Conservation (phyloP, 2,888 invertebrate species). For the Nomada flava region DNA sequence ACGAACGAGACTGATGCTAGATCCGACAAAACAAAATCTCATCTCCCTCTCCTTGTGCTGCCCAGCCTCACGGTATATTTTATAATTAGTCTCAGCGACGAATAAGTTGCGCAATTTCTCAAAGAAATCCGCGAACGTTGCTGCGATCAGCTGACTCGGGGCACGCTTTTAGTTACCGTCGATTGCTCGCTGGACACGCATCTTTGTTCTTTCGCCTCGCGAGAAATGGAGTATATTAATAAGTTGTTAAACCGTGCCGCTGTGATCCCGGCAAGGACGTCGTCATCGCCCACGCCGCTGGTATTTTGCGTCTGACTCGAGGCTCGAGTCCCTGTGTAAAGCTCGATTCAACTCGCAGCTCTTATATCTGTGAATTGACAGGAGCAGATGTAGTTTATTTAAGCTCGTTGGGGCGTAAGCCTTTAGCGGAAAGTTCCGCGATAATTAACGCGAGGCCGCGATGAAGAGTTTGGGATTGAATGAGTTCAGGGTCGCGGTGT, state of each 20-base stretch:
- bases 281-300: conserved; percentile 64
- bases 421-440: background rate
- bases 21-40: conserved; percentile 52
- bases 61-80: conserved; percentile 54
- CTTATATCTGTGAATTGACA: conserved; percentile 7
- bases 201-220: background rate
- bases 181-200: conserved; percentile 10
- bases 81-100: conserved; percentile 73
- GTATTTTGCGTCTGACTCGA: conserved; percentile 54
- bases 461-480: background rate
- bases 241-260: conserved; percentile 72
- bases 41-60: conserved; percentile 31
- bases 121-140: conserved; percentile 64
- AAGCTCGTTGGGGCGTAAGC: background rate
- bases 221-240: conserved; percentile 77
- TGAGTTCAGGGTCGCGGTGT: background rate
- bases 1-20: conserved; percentile 46
- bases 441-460: conserved; percentile 1
- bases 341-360: background rate
- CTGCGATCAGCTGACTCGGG: conserved; percentile 68
- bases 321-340: background rate
- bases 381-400: background rate
- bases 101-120: conserved; percentile 74
- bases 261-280: conserved; percentile 60
- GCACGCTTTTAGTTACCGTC: conserved; percentile 55